These are phyloP conservation scores for Harpalus rubripes DNA, from an alignment of 2,888 invertebrate genomes.

Conservation along the genomic window DNA sequence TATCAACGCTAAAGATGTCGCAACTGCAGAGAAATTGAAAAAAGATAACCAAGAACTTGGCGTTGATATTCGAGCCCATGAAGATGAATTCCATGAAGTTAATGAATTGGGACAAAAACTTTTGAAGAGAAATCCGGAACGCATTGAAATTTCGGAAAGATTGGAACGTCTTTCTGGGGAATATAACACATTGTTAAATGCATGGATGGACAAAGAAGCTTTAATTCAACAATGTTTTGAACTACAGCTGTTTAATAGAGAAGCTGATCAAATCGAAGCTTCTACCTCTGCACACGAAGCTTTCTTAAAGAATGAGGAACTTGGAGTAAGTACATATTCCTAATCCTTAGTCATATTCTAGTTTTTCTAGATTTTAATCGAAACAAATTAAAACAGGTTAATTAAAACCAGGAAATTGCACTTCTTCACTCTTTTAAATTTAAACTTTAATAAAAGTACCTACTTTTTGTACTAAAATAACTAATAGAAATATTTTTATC, in stretches of 20 bases:
- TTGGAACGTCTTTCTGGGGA: conserved; percentile 87
- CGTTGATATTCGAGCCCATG: conserved; percentile 93
- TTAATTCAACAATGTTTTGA: conserved; percentile 93
- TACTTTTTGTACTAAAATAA: too few relatives aligned
- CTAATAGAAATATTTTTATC: too few relatives aligned
- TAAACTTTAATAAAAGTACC: too few relatives aligned
- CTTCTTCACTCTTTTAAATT: too few relatives aligned
- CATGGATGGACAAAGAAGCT: conserved; percentile 92
- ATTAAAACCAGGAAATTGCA: too few relatives aligned
- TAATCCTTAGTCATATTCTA: too few relatives aligned
- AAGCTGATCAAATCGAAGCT: conserved; percentile 98
- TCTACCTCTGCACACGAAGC: conserved; percentile 96
- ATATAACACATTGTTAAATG: conserved; percentile 86
- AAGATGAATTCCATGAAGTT: conserved; percentile 92
- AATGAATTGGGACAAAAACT: conserved; percentile 88
- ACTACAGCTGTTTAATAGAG: conserved; percentile 94
- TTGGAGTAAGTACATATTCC: conserved; percentile 83
- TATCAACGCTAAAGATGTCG: conserved; percentile 89
- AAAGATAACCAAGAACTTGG: conserved; percentile 95
- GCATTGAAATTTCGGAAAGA: conserved; percentile 87
- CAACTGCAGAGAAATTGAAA: conserved; percentile 92
- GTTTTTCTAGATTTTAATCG: too few relatives aligned
- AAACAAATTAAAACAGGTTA: too few relatives aligned
- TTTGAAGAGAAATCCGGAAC: conserved; percentile 85
- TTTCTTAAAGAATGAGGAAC: conserved; percentile 91